Evolutionary conservation across 37 sponge, comb jelly and placozoan species (phyloP), one percentile per base, ranked within the genome.

Genomic region (Aplysina aerophoba): DNA sequence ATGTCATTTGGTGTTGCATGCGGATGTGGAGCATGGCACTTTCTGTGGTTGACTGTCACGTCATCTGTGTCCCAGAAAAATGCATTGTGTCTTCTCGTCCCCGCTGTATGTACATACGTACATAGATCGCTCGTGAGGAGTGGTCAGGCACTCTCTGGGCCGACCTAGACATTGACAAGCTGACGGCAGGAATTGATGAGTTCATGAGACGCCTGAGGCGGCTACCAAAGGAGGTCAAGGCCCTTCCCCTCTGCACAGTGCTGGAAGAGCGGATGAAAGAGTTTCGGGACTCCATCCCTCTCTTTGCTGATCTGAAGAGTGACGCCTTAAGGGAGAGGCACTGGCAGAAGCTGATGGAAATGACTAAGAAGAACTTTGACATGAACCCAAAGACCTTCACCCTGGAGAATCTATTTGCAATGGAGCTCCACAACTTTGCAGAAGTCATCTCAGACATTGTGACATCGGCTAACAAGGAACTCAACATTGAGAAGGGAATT

Each of bases 361-460:
- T 84, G 61, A 99, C 99, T 6, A 89, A 89, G 65, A 95, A 99
- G 94, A 96, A 93, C 84, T 99, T 99, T 87, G 99, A 99, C 88
- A 99, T 99, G 99, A 99, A 97, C 74, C 99, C 99, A 19, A 97
- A 99, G 73, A 99, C 99, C 36, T 99, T 99, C 88, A 99, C 99
- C 5, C 90, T 99, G 31, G 89, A 93, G 40, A 97, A 99, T 74
- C 89, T 99, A 57, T 99, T 99, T 89, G 97, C 99, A 14, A 99
- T 99, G 99, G 97, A 95, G 62, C 89, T 99, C 38, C 99, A 99
- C 83, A 97, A 97, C 73, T 99, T 85, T 85, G 90, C 94, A 65
- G 99, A 99, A 22, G 92, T 93, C 17, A 99, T 99, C 53, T 93
- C 94, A 16, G 99, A 99, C 84, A 99, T 99, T 54, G 95, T 96